These are phyloP conservation scores for Uloborus plumipes DNA, from an alignment of 2,888 invertebrate genomes.

Conservation along the genomic window DNA sequence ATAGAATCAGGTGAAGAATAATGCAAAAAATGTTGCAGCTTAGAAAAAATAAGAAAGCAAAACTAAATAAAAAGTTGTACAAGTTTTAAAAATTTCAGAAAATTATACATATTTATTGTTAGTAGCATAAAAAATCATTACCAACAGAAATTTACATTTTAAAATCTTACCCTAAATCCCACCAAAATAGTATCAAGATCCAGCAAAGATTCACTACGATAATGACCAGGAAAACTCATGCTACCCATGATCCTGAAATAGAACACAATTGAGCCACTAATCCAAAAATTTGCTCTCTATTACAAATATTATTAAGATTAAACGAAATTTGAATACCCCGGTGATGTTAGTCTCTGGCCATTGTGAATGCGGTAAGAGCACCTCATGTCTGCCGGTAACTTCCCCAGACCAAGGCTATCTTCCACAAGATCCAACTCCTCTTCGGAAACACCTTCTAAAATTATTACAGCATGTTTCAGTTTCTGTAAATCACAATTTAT, in stretches of 20 bases:
- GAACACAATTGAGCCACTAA: background rate
- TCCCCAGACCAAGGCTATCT: slow-evolving; percentile 60
- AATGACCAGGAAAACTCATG: slow-evolving; percentile 64
- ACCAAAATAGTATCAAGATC: slow-evolving; percentile 59
- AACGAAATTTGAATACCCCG: slow-evolving; percentile 49
- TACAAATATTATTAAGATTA: background rate
- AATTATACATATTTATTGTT: background rate
- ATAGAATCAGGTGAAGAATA: too few relatives aligned
- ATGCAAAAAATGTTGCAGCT: too few relatives aligned
- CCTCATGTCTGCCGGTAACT: slow-evolving; percentile 68
- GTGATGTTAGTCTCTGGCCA: slow-evolving; percentile 67
- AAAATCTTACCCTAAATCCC: slow-evolving; percentile 57
- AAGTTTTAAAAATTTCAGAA: background rate
- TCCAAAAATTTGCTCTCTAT: too few relatives aligned
- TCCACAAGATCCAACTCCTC: slow-evolving; percentile 66
- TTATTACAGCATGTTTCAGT: background rate
- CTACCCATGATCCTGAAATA: slow-evolving; percentile 65
- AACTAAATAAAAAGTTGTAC: background rate
- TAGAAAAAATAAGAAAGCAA: too few relatives aligned
- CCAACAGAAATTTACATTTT: too few relatives aligned
- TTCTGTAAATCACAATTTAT: background rate
- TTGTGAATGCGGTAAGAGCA: slow-evolving; percentile 69
- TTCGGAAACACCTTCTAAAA: slow-evolving; percentile 65
- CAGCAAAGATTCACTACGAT: slow-evolving; percentile 64
- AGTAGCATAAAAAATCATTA: background rate